Percentiles rank a stretch among this genome's conserved stretches.
Conservation (phyloP, 2,888 invertebrate genomes). For the Seladonia tumulorum region DNA sequence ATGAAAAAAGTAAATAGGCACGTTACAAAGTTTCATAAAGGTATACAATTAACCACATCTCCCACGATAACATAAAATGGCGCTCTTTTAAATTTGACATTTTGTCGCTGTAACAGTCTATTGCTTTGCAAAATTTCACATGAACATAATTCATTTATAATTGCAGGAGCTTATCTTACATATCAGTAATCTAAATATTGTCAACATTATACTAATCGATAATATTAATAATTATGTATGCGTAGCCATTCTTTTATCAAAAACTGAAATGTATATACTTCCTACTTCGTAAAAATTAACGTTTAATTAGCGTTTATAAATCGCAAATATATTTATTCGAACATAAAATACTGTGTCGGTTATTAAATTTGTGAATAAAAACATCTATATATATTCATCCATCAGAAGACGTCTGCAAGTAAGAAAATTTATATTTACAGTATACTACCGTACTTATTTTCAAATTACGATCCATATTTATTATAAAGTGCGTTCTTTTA, state of each 20-base stretch:
- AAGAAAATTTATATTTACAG: neutral
- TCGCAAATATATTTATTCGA: neutral
- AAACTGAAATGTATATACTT: neutral
- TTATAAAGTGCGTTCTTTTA: neutral
- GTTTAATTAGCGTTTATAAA: neutral
- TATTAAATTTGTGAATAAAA: neutral
- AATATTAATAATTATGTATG: slow-evolving; percentile 13
- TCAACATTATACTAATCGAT: neutral
- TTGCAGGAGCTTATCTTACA: neutral
- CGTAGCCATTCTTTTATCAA: neutral
- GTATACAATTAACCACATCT: slow-evolving; percentile 54
- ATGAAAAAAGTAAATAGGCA: slow-evolving; percentile 13
- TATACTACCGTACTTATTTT: neutral
- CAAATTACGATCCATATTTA: neutral
- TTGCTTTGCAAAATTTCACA: neutral
- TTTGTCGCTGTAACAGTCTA: slow-evolving; percentile 22
- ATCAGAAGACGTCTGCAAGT: neutral
- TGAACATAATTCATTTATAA: neutral
- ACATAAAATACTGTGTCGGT: neutral
- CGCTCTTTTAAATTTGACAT: slow-evolving; percentile 59
- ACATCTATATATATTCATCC: neutral
- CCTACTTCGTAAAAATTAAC: neutral
- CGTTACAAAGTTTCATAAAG: slow-evolving; percentile 40
- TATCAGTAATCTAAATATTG: neutral
- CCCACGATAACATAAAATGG: slow-evolving; percentile 58